phyloP scores from a whole-genome alignment of 2,888 invertebrate species.

The Cristatella mucedo region DNA sequence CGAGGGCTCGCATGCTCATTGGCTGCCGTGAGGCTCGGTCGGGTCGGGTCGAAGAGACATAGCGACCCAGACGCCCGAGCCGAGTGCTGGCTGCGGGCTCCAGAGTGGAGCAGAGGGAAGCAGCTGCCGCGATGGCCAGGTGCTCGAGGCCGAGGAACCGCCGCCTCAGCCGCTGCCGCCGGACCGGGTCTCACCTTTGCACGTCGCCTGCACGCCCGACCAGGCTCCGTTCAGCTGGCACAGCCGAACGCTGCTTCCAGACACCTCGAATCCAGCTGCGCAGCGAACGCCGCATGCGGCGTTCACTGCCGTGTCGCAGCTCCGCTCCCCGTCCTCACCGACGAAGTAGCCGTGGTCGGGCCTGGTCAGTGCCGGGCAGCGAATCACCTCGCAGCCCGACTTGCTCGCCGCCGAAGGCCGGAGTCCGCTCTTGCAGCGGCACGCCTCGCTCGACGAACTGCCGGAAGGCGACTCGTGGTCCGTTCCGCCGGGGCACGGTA shows the following conservation, averaged over 20 bases:
- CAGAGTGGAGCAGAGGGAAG: too few species aligned
- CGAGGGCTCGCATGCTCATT: too few species aligned
- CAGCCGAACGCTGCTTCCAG: slow-evolving; percentile 45
- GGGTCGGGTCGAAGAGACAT: too few species aligned
- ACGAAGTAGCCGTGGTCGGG: slow-evolving; percentile 54
- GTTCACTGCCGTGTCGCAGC: slow-evolving; percentile 50
- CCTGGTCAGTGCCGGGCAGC: slow-evolving; percentile 45
- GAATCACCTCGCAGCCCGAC: too few species aligned
- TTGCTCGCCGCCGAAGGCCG: slow-evolving; percentile 19
- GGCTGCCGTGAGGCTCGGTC: too few species aligned
- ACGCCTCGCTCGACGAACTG: slow-evolving; percentile 45
- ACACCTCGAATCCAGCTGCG: slow-evolving; percentile 47
- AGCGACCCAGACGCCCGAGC: too few species aligned
- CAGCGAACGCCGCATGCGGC: slow-evolving; percentile 56
- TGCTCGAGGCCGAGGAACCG: too few species aligned
- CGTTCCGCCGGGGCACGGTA: slow-evolving; percentile 49
- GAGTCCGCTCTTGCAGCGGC: slow-evolving; percentile 50
- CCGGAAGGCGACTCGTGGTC: slow-evolving; percentile 46
- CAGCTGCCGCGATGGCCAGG: too few species aligned
- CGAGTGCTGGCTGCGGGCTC: too few species aligned
- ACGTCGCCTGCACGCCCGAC: slow-evolving; percentile 50
- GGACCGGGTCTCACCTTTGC: slow-evolving; percentile 50
- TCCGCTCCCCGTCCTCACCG: too few species aligned
- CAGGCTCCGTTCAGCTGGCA: slow-evolving; percentile 51
- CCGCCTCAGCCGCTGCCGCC: too few species aligned